These are phyloP conservation scores for Danio aesculapii DNA, from an alignment of 2,797 vertebrate species.

Conservation along the genomic window DNA sequence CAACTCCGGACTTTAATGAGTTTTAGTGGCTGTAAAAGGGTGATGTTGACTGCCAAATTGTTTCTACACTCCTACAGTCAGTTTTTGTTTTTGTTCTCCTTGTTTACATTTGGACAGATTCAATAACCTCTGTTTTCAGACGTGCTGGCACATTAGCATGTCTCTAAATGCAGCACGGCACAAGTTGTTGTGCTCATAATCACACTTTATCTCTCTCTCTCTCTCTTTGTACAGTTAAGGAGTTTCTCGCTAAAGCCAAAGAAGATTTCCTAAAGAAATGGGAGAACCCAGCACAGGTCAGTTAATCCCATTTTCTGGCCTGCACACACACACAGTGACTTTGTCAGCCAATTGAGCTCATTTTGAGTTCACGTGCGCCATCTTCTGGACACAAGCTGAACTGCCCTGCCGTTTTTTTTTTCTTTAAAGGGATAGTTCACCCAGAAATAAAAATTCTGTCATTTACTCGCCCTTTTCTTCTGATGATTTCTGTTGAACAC, in stretches of 20 bases:
- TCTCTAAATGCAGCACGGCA: background rate
- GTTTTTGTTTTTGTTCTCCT: background rate
- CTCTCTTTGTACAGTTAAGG: conserved; percentile 86
- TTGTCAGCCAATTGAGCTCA: background rate
- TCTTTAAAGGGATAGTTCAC: no score
- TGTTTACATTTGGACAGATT: background rate
- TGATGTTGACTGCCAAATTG: background rate
- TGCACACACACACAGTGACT: background rate
- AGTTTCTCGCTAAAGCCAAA: conserved; percentile 97
- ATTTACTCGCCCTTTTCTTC: no score
- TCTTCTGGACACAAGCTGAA: conserved; percentile 46
- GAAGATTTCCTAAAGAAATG: conserved; percentile 98
- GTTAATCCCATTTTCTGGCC: conserved; percentile 18
- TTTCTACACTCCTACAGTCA: background rate
- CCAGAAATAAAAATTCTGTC: no score
- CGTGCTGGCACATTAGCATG: background rate
- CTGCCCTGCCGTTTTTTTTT: background rate
- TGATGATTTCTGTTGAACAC: no score
- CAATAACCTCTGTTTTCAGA: background rate
- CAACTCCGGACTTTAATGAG: conserved; percentile 17
- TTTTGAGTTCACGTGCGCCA: background rate
- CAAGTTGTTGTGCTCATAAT: background rate
- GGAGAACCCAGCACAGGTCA: conserved; percentile 93
- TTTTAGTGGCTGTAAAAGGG: conserved; percentile 5
- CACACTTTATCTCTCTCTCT: background rate